Base-by-base conservation (phyloP, 2,113 vertebrate species). In the Rynchops niger region DNA sequence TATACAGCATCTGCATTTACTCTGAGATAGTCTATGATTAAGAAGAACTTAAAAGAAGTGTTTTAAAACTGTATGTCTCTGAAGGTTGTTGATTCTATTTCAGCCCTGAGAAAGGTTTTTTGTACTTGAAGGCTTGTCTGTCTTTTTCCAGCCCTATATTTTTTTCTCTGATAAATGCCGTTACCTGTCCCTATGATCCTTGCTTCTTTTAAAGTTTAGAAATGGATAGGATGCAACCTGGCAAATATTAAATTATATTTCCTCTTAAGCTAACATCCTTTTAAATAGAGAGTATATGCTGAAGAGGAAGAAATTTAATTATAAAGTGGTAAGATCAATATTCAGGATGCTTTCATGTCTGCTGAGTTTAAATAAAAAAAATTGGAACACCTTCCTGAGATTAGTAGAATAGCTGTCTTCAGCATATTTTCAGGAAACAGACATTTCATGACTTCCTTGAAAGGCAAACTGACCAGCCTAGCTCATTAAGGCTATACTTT, bases 351-450 rank as follows among this genome's bases (percentile, higher is more conserved):
- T 90, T 86, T 74, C 34, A 49, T 47, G 13, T 85, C 40, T 94
- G 38, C 55, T 19, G 53, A 79, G 40, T 81, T 94, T 85, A 93
- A 92, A 85, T 84, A 61, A 88, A 93, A 94, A 66, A 69, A 92
- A 14, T 49, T 92, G 82, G 17, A 91, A 88, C 81, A 88, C 55
- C 52, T 93, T 82, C 56, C 63, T 78, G 65, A 86, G 78, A 91
- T 83, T 40, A 96, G 62, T 1, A 69, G 43, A 90, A 93, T 27
- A 94, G 45, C 53, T 85, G 77, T 59, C 47, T 43, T 91, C 81
- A 86, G 86, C 69, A 55, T 63, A 82, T 85, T 74, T 90, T 43
- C 34, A 90, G 47, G 72, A 92, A 94, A 92, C 96, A 90, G 25
- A 38, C 9, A 71, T 88, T 90, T 88, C 45, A 91, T 67, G 2